Base-by-base conservation (phyloP, 1,140 invertebrate species). In the Meloidogyne chitwoodi region DNA sequence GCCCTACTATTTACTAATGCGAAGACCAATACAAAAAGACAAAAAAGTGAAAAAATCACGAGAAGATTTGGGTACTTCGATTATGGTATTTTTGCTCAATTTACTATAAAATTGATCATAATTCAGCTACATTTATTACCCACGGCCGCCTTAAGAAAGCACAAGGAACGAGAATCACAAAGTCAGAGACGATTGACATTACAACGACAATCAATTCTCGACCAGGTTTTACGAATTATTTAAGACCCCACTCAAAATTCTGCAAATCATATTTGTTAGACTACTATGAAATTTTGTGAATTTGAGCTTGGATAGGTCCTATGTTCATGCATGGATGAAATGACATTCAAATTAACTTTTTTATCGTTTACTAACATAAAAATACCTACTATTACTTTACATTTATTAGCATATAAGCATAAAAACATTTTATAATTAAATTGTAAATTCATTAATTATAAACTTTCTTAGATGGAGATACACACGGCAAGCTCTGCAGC, bases 1-100 rank as follows among this genome's bases (percentile, higher is more conserved):
- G 86, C 94, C 94, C 38, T 93, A 91, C 88, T 82, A 88, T 67
- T 79, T 89, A 26, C 76, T 88, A 34, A 89, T 89, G 88, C 80
- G 75, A 19, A 31, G 80, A 27, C 80, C 80, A 16, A 44, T 64
- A 38, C 44, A 73, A n/a, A 61, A 61, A 64, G 24, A 24, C 2
- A 73, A 63, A 62, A 64, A 24, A 64, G 8, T 14, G 11, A 24
- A 11, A 31, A 41, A 61, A 26, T 27, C 4, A n/a, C 19, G 19
- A n/a, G 48, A 56, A 6, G 48, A 56, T 56, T 5, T 56, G 5
- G 48, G 48, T n/a, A n/a, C 19, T 56, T 56, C 48, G 8, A 56
- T 56, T 56, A 56, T 56, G 48, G 48, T 56, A 44, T 44, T 16
- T 16, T 2, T 41, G 14, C 14, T 56, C 5, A 56, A n/a, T n/a